Percentiles rank a stretch among this genome's conserved stretches.
These are phyloP conservation scores for Oreotrochilus melanogaster DNA, from an alignment of 2,113 vertebrate genomes.

Conservation along the genomic window DNA sequence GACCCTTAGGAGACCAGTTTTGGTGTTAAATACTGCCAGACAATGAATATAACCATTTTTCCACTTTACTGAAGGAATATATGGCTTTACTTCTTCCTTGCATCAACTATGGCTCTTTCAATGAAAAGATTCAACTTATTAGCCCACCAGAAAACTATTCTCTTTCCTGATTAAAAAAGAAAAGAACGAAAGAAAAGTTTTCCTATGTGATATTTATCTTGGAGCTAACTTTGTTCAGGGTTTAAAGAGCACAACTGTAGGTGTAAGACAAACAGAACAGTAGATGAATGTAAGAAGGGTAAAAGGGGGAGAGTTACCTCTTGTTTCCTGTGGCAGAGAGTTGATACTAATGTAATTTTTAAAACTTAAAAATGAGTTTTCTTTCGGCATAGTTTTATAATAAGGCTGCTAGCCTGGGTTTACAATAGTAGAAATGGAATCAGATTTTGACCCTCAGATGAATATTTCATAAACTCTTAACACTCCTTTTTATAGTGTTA, in stretches of 20 bases:
- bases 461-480: background rate
- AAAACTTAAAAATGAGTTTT: background rate
- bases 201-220: background rate
- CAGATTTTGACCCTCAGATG: background rate
- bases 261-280: background rate
- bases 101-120: background rate
- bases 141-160: background rate
- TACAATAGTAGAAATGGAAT: background rate
- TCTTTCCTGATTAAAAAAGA: background rate
- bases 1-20: conserved; percentile 11
- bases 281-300: background rate
- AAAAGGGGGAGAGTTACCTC: background rate
- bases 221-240: background rate
- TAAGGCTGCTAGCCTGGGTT: background rate
- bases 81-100: conserved; percentile 11
- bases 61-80: background rate
- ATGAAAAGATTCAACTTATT: background rate
- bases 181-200: background rate
- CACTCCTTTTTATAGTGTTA: background rate
- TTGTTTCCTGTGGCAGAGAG: background rate
- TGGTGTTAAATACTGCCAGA: background rate
- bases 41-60: conserved; percentile 25
- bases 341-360: background rate
- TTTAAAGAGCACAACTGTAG: background rate
- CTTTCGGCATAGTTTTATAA: background rate